Base-by-base conservation (phyloP, 2,113 vertebrate genomes). In the Nesoenas mayeri region DNA sequence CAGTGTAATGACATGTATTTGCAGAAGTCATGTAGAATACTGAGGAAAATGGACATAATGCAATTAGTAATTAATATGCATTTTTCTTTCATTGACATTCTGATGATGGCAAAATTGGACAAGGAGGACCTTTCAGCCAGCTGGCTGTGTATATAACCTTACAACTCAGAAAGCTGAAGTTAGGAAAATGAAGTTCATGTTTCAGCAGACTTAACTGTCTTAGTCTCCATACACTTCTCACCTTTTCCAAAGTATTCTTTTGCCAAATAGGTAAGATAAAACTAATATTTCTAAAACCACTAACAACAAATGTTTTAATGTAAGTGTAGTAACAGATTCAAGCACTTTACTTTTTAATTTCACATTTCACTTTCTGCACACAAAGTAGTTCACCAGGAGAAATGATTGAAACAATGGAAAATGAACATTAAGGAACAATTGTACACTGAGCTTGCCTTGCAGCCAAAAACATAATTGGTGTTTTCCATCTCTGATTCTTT, bases 191-290 rank as follows among this genome's bases (percentile, higher is more conserved):
- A 70, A 84, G 29, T 56, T 74, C 48, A 56, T 66, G 48, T 34
- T 85, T 86, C 65, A 84, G 56, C 48, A 89, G 12, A 60, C 14
- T 38, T 32, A 91, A 25, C 38, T 80, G 29, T 62, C 61, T 73
- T 85, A 24, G 22, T 64, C 69, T 73, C 14, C 47, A 62, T 56
- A 10, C 12, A 32, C 29, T 78, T 71, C 53, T 85, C 40, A 81
- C 5, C 7, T 79, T 85, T 69, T 72, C 44, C 44, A 91, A 89
- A 51, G 29, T 60, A 32, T 44, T 83, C 4, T 89, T 10, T 21
- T 79, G 65, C n/a, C 80, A 92, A 71, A 84, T 13, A 84, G 26
- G 77, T 62, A 88, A 81, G 73, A 84, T 71, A 91, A 93, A 94
- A 48, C 32, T 56, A 62, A 2, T 74, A 71, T 81, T 78, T 81